Conservation (phyloP, 2,113 vertebrate species). For the Propithecus coquereli region DNA sequence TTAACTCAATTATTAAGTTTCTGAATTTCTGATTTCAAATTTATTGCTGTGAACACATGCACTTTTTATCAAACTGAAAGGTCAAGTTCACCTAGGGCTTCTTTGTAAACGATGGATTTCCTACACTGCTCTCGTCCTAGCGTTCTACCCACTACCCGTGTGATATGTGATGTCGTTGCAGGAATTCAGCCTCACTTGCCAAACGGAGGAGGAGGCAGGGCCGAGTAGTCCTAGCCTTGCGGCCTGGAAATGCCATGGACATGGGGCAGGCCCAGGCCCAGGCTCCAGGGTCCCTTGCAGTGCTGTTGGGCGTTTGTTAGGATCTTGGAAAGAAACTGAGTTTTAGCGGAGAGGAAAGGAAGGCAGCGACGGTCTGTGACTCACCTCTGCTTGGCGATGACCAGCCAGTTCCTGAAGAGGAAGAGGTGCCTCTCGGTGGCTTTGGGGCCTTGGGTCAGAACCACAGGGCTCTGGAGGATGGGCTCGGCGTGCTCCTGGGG, state of each 20-base stretch:
- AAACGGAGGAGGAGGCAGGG: not conserved
- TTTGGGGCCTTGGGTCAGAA: constrained; percentile 78
- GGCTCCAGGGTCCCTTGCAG: not conserved
- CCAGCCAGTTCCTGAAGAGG: constrained; percentile 80
- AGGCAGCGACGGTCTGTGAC: not conserved
- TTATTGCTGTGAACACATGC: not conserved
- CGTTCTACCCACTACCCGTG: not conserved
- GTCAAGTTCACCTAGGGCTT: not conserved
- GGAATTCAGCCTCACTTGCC: not conserved
- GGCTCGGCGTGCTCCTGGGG: constrained; percentile 76
- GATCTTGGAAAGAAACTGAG: not conserved
- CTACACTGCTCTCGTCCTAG: not conserved
- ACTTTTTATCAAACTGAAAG: not conserved
- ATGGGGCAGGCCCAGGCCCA: not conserved
- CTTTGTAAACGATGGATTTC: not conserved
- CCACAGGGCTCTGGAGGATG: constrained; percentile 78
- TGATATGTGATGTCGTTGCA: too few species aligned
- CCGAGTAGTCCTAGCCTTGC: too few species aligned
- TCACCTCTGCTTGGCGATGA: constrained; percentile 84
- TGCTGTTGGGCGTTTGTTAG: not conserved
- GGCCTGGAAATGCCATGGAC: not conserved
- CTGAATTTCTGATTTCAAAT: not conserved
- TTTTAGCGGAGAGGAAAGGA: not conserved
- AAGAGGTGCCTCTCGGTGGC: constrained; percentile 81
- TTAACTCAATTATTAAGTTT: not conserved